Evolutionary conservation across 1,140 invertebrate species (phyloP).

Genomic region (Lerema accius): DNA sequence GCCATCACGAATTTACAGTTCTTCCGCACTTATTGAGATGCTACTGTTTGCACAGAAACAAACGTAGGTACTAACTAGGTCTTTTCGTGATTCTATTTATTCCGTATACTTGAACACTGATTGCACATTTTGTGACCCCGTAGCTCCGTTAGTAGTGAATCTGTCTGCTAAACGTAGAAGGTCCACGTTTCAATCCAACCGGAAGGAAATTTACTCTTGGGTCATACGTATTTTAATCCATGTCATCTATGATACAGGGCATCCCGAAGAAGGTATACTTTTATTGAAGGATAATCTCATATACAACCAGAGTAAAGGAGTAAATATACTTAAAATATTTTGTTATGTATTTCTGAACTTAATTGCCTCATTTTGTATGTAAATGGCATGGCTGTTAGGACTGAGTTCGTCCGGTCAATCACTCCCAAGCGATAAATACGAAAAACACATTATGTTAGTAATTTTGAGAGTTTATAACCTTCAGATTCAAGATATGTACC

Average conservation of each 20-base stretch:
- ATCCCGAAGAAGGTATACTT: no score
- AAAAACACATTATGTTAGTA: constrained; percentile 3
- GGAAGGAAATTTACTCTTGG: no score
- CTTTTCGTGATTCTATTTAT: constrained; percentile 69
- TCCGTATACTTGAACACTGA: no score
- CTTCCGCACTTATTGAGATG: constrained; percentile 64
- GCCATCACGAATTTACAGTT: constrained; percentile 37
- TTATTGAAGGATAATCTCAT: no score
- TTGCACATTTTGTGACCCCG: no score
- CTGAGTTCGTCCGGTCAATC: constrained; percentile 17
- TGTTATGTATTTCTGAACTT: not conserved
- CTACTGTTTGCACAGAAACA: constrained; percentile 55
- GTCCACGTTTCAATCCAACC: no score
- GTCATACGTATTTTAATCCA: no score
- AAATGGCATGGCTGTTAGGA: constrained; percentile 3
- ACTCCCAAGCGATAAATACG: constrained; percentile 3
- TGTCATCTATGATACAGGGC: no score
- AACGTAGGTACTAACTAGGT: constrained; percentile 23
- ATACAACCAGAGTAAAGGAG: no score
- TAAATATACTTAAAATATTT: no score
- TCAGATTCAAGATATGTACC: not conserved
- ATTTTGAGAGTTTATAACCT: constrained; percentile 5
- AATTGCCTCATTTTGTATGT: constrained; percentile 4
- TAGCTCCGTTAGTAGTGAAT: no score
- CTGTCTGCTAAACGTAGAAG: no score